These are phyloP conservation scores for Brachionus paranguensis DNA, from an alignment of 1,140 invertebrate genomes.

Conservation along the genomic window DNA sequence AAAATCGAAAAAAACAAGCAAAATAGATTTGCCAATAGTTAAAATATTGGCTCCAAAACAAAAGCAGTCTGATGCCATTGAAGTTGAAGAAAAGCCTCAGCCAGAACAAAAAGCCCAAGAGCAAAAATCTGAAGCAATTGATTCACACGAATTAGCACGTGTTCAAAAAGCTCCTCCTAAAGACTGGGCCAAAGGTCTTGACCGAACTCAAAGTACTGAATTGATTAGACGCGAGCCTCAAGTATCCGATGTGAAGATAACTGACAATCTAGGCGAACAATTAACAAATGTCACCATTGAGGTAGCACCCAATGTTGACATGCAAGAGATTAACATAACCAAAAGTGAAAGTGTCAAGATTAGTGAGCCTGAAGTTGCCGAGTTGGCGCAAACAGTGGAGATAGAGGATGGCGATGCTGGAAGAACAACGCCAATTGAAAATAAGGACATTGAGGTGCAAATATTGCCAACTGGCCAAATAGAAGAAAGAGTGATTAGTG, in stretches of 20 bases:
- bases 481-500: background rate
- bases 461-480: background rate
- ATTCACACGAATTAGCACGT: background rate
- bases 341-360: background rate
- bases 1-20: background rate
- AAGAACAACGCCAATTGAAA: no score
- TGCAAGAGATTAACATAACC: background rate
- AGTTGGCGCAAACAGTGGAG: background rate
- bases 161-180: background rate
- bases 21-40: background rate
- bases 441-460: background rate
- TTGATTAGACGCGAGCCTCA: constrained; percentile 1
- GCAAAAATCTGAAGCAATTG: background rate
- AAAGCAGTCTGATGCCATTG: background rate
- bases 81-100: background rate
- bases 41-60: background rate
- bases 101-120: background rate
- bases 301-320: background rate
- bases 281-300: constrained; percentile 12
- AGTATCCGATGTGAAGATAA: background rate
- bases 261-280: background rate
- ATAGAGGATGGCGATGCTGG: no score
- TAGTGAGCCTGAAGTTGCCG: background rate
- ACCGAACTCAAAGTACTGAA: background rate
- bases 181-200: constrained; percentile 14